Evolutionary conservation across 2,797 vertebrate species (phyloP).

Genomic region (Petrocephalus schoutedeni): DNA sequence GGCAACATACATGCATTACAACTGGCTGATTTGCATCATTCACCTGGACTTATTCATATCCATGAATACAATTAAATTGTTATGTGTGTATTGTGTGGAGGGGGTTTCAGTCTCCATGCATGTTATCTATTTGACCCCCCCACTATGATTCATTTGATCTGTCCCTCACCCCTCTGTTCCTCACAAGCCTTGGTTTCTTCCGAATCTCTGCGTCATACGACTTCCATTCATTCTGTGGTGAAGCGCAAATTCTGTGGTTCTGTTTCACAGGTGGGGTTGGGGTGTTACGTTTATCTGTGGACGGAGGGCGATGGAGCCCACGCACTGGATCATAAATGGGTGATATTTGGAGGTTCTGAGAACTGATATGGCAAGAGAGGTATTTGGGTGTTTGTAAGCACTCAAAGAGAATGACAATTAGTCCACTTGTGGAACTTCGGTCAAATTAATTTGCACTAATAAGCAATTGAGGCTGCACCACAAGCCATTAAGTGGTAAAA

Average conservation of each 20-base stretch:
- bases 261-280: not conserved
- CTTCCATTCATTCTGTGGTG: not conserved
- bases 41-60: not conserved
- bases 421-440: not conserved
- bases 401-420: not conserved
- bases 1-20: not conserved
- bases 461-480: not conserved
- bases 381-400: not conserved
- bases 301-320: not conserved
- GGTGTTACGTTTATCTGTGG: too few relatives aligned
- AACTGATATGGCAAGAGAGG: conserved; percentile 1
- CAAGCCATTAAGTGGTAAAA: not conserved
- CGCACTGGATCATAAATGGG: not conserved
- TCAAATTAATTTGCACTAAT: not conserved
- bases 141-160: not conserved
- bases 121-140: too few relatives aligned
- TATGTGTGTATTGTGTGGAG: not conserved
- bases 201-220: not conserved
- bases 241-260: not conserved
- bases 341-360: not conserved
- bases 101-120: not conserved
- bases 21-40: not conserved
- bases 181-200: not conserved
- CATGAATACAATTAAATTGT: not conserved
- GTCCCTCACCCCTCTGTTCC: not conserved